phyloP scores from a whole-genome alignment of 2,113 vertebrate genomes.

The Albula goreensis region DNA sequence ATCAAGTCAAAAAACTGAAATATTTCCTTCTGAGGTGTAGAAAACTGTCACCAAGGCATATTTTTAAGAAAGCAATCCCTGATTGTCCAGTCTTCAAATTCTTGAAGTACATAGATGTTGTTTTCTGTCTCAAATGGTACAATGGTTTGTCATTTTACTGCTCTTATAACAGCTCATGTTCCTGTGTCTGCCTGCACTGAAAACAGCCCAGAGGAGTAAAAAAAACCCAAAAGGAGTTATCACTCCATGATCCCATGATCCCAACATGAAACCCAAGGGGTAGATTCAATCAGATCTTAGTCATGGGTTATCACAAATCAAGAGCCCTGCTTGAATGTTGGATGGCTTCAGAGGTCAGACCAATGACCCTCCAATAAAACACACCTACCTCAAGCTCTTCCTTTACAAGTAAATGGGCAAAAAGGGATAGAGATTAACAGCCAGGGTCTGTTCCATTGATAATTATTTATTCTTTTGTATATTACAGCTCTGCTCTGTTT shows the following conservation, averaged over 20 bases:
- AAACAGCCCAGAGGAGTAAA: background rate
- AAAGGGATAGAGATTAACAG: background rate
- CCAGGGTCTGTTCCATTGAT: background rate
- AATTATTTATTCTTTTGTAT: background rate
- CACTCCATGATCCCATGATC: background rate
- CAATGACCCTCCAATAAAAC: background rate
- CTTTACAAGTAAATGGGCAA: background rate
- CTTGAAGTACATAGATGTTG: background rate
- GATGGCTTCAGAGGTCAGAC: background rate
- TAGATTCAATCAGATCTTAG: background rate
- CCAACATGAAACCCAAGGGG: background rate
- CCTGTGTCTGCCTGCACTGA: background rate
- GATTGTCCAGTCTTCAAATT: background rate
- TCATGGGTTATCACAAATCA: background rate
- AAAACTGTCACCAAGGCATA: background rate
- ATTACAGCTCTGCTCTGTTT: background rate
- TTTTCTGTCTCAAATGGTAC: background rate
- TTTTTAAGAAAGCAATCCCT: background rate
- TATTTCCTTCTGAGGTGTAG: background rate
- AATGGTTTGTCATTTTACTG: background rate
- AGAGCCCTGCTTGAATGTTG: background rate
- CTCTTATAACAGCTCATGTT: background rate
- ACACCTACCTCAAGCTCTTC: background rate
- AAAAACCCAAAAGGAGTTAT: background rate
- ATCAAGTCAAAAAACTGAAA: conserved; percentile 14